phyloP scores from a whole-genome alignment of 1,140 invertebrate species.

The Arctopsyche grandis region DNA sequence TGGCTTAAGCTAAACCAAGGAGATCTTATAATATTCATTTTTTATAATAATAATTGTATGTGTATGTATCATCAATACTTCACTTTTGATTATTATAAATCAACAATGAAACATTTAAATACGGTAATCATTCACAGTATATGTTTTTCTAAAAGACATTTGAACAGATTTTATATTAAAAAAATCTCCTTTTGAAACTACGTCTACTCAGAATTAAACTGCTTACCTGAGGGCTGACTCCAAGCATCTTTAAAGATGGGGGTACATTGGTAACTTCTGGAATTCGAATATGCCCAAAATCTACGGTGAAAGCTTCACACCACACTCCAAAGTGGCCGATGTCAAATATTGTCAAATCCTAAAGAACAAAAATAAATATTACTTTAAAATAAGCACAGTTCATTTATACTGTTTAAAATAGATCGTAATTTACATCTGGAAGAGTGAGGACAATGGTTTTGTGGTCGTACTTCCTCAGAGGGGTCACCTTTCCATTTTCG shows the following conservation, averaged over 20 bases:
- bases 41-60: too few relatives aligned
- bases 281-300: conserved; percentile 87
- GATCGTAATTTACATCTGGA: conserved; percentile 70
- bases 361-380: conserved; percentile 24
- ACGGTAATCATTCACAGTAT: too few relatives aligned
- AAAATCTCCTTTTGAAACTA: background rate
- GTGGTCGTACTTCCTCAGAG: conserved; percentile 79
- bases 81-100: too few relatives aligned
- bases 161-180: background rate
- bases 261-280: conserved; percentile 82
- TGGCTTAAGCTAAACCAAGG: too few relatives aligned
- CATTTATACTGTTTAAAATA: background rate
- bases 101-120: too few relatives aligned
- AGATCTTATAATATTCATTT: too few relatives aligned
- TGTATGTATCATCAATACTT: too few relatives aligned
- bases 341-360: conserved; percentile 82
- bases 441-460: conserved; percentile 89
- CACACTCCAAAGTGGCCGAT: conserved; percentile 88
- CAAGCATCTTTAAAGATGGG: conserved; percentile 91
- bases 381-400: conserved; percentile 1
- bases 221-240: conserved; percentile 90
- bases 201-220: background rate
- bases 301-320: conserved; percentile 89
- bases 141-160: background rate
- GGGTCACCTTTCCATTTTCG: conserved; percentile 87